Evolutionary conservation across 2,113 vertebrate genomes (phyloP), one percentile per base, ranked within the genome.

Genomic region (Naja naja): DNA sequence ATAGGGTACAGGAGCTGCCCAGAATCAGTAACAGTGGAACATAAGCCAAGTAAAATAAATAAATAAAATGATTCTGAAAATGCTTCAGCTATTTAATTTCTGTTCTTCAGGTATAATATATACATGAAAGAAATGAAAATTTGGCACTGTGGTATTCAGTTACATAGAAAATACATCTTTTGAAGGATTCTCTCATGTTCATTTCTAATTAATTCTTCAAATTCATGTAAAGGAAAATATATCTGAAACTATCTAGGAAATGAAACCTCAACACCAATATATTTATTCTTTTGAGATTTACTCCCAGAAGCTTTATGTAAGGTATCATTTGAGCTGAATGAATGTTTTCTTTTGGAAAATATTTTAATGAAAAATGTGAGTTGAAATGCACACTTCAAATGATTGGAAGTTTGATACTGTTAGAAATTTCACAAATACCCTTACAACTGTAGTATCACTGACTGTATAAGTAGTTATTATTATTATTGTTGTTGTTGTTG

Each of bases 401-500:
- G 34, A 23, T 11, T 60, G 54, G 22, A 58, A 89, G 87, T 92
- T 92, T 92, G 55, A 91, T 92, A 56, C 4, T 88, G 1, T 89
- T 89, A 39, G 91, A 1, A 60, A 20, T 27, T 87, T 91, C 55
- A 49, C 85, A 93, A 93, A 87, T 89, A 58, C 5, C 43, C 23
- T 43, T 74, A 74, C 47, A 89, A 89, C 60, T 54, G 1, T 11
- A 94, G 0, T 74, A 47, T 49, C 14, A 30, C 25, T 87, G 47
- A 49, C 64, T 22, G 34, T 56, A 12, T 81, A 47, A 55, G 92
- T 88, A 94, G 16, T 12, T 94, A 8, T 0, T 56, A 93, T 95
- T 64, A 3, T 39, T 81, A 1, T 74, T 74, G 18, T 74, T 34
- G 18, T 74, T 34, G 45, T 95, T 64, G 3, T 34, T 74, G 0